Evolutionary conservation across 2,797 vertebrate species (phyloP).

Genomic region (Argentina silus): DNA sequence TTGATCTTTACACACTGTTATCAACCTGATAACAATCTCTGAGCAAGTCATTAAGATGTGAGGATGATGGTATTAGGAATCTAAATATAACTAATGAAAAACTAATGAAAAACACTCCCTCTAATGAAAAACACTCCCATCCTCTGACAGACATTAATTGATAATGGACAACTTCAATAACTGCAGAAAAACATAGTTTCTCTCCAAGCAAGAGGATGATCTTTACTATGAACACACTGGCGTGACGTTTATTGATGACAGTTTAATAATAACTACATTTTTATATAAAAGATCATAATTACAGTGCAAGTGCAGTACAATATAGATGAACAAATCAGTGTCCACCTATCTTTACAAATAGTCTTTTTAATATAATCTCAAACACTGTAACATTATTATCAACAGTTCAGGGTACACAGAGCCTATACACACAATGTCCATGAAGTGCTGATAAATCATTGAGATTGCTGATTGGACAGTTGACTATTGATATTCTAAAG

Average conservation of each 20-base stretch:
- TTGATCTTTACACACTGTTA: background rate
- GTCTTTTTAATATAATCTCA: background rate
- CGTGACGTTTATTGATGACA: slow-evolving; percentile 23
- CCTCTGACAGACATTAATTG: background rate
- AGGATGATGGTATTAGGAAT: background rate
- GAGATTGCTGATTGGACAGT: too few relatives aligned
- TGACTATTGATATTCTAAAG: too few relatives aligned
- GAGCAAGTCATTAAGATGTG: background rate
- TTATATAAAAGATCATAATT: slow-evolving; percentile 35
- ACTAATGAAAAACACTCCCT: background rate
- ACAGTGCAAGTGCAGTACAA: slow-evolving; percentile 29
- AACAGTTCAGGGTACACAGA: slow-evolving; percentile 17
- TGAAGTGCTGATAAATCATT: too few relatives aligned
- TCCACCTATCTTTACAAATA: slow-evolving; percentile 11
- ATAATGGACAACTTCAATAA: slow-evolving; percentile 2
- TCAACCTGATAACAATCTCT: background rate
- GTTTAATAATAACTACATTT: slow-evolving; percentile 24
- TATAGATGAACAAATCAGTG: slow-evolving; percentile 7
- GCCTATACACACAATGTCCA: slow-evolving; percentile 6
- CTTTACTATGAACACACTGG: background rate
- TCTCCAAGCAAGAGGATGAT: background rate
- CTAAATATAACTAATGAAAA: too few relatives aligned
- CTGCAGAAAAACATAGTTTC: background rate
- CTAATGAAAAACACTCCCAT: background rate
- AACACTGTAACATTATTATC: slow-evolving; percentile 10